These are phyloP conservation scores for Lathronympha strigana DNA, from an alignment of 2,888 invertebrate genomes.

Conservation along the genomic window DNA sequence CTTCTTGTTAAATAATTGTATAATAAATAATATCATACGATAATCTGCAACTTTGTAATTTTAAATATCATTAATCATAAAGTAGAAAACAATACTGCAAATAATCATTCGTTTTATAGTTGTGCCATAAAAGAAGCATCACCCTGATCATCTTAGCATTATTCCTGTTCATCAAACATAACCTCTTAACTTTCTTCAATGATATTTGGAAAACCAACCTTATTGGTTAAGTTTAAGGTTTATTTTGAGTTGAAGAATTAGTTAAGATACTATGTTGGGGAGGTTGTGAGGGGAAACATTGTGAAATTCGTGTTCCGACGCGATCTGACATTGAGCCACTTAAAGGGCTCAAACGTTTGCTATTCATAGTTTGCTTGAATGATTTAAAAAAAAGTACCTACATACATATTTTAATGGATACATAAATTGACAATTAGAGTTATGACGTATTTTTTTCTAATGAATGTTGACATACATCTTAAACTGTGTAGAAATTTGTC, in stretches of 20 bases:
- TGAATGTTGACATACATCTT: too few species aligned
- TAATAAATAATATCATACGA: background rate
- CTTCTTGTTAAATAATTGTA: too few species aligned
- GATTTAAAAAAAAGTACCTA: background rate
- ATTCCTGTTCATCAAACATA: background rate
- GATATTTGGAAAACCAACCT: background rate
- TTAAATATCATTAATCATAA: background rate
- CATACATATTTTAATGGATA: too few species aligned
- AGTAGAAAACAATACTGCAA: slow-evolving; percentile 18
- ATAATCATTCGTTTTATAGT: slow-evolving; percentile 41
- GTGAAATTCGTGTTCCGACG: slow-evolving; percentile 54
- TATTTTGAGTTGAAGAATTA: background rate
- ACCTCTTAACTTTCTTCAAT: background rate
- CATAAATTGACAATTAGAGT: too few species aligned
- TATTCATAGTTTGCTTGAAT: slow-evolving; percentile 38
- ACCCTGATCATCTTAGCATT: slow-evolving; percentile 49
- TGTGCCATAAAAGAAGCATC: slow-evolving; percentile 45
- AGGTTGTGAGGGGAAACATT: slow-evolving; percentile 49
- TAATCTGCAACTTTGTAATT: background rate
- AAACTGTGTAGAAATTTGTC: too few species aligned
- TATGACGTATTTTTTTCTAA: too few species aligned
- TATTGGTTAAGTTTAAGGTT: background rate
- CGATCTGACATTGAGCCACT: slow-evolving; percentile 56
- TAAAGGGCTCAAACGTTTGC: slow-evolving; percentile 44
- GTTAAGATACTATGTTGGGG: background rate